phyloP scores from a whole-genome alignment of 2,113 vertebrate genomes.

The Reinhardtius hippoglossoides region DNA sequence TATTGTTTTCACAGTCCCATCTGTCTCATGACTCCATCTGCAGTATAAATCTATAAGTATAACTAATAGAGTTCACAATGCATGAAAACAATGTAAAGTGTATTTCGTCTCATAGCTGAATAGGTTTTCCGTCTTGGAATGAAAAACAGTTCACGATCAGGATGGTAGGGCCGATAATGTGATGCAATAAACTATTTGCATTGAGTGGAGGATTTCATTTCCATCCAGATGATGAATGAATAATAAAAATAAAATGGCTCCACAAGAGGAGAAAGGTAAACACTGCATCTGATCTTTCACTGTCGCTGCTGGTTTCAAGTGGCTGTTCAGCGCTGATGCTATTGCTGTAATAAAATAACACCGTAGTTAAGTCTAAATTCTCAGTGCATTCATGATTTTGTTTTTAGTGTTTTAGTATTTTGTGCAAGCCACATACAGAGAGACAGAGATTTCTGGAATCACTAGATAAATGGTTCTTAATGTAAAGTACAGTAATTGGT shows the following conservation, averaged over 20 bases:
- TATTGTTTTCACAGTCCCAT: conserved; percentile 8
- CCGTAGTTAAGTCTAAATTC: not conserved
- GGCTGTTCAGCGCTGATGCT: not conserved
- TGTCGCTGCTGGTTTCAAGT: not conserved
- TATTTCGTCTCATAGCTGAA: not conserved
- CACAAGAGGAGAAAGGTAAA: not conserved
- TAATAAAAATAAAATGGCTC: not conserved
- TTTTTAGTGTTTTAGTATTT: too few species aligned
- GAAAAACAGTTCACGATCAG: not conserved
- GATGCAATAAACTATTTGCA: not conserved
- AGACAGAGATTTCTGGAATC: too few species aligned
- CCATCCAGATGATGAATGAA: not conserved
- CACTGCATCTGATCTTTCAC: not conserved
- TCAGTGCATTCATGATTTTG: too few species aligned
- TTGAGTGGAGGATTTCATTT: conserved; percentile 1
- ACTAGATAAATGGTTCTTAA: not conserved
- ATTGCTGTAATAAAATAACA: not conserved
- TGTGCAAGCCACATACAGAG: too few species aligned
- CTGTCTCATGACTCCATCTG: conserved; percentile 10
- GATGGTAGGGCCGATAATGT: not conserved
- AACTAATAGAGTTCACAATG: not conserved
- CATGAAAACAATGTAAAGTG: not conserved
- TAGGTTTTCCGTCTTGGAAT: not conserved
- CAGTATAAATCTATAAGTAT: not conserved
- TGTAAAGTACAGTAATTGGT: not conserved